Conservation (phyloP, 2,797 vertebrate species). For the Lindbergichthys nudifrons region DNA sequence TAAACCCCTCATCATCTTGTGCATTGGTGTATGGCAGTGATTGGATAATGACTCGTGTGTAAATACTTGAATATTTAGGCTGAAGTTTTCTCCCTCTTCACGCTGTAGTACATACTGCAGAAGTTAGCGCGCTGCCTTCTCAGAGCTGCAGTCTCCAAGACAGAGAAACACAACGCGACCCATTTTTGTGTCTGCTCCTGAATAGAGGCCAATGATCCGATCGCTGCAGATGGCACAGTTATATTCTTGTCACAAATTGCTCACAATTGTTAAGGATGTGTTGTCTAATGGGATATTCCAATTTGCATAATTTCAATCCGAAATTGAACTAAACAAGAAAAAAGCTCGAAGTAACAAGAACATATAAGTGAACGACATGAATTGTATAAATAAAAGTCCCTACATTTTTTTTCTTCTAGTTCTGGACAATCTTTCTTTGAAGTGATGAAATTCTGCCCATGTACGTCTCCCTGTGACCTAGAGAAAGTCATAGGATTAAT, state of each 20-base stretch:
- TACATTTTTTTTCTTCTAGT: slow-evolving; percentile 5
- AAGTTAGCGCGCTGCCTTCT: slow-evolving; percentile 35
- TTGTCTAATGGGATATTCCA: slow-evolving; percentile 28
- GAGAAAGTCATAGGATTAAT: slow-evolving; percentile 69
- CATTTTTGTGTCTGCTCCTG: slow-evolving; percentile 43
- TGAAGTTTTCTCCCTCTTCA: slow-evolving; percentile 32
- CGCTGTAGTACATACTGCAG: slow-evolving; percentile 14
- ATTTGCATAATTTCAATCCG: slow-evolving; percentile 42
- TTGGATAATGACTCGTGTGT: slow-evolving; percentile 68
- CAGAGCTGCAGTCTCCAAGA: slow-evolving; percentile 31
- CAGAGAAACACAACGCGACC: slow-evolving; percentile 38
- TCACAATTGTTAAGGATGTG: slow-evolving; percentile 22
- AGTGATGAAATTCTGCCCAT: slow-evolving; percentile 59
- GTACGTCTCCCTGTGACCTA: slow-evolving; percentile 50
- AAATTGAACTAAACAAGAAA: slow-evolving; percentile 31
- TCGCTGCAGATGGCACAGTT: slow-evolving; percentile 57
- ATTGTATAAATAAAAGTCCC: background rate
- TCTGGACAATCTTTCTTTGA: slow-evolving; percentile 42
- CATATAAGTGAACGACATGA: slow-evolving; percentile 7
- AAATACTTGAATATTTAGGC: slow-evolving; percentile 62
- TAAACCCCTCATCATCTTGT: slow-evolving; percentile 68
- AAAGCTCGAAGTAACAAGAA: background rate
- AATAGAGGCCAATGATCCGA: slow-evolving; percentile 44
- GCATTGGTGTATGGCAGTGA: slow-evolving; percentile 67
- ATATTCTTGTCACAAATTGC: slow-evolving; percentile 56